Base-by-base conservation (phyloP, 2,113 vertebrate species). In the Ursus arctos region DNA sequence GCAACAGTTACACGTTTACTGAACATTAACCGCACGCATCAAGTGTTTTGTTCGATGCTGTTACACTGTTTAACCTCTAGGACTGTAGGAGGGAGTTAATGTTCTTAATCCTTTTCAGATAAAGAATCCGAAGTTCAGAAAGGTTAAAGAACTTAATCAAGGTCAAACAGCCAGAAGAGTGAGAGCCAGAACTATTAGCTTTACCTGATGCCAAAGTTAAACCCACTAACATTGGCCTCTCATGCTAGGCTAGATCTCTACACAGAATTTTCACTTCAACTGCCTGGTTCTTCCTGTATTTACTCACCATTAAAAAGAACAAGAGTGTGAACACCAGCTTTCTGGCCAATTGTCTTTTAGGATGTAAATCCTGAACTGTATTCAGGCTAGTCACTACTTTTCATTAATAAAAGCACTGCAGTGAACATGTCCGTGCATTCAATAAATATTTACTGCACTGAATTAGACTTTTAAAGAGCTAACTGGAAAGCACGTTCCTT, bases 61-160 rank as follows among this genome's bases (percentile, higher is more conserved):
- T 79, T 53, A 92, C 31, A 55, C 6, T 7, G 76, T 59, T 80
- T 76, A 61, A 89, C 89, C 63, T 59, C 94, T 81, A 82, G 57
- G 65, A 59, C 40, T 82, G 2, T 10, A 22, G 31, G 21, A 77
- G 9, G 36, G 15, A 65, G 16, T 84, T 83, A 69, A 74, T 84
- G 28, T 57, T 81, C 40, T 55, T 67, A 36, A 86, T 61, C 31
- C 26, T 65, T 96, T 91, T 40, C 74, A 88, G 82, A 89, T 69
- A 84, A 81, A 51, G 76, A 94, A 51, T 85, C 8, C 85, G 36
- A 88, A 81, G 40, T 85, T 97, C 90, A 93, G 47, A 95, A 94
- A 59, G 36, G 71, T 59, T 93, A 81, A 92, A 86, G 33, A 95
- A 89, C 51, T 53, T 91, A 51, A 69, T 77, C 61, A 80, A 95